Conservation (phyloP, 1,140 invertebrate genomes). For the Cherax destructor region DNA sequence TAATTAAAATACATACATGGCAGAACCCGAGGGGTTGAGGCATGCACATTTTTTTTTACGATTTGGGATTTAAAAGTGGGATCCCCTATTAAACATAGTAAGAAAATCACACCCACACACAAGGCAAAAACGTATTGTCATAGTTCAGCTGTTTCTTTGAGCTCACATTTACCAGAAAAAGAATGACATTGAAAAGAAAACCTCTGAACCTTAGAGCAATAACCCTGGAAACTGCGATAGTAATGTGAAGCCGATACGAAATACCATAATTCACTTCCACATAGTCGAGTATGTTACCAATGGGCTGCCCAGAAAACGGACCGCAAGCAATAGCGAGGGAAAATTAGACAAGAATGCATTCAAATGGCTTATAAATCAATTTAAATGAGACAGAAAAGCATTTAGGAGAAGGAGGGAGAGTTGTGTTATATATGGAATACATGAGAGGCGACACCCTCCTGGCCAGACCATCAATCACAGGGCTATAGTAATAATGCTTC, state of each 20-base stretch:
- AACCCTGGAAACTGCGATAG: neutral
- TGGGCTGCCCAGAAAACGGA: neutral
- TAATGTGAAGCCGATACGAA: neutral
- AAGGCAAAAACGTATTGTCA: no score
- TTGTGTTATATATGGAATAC: neutral
- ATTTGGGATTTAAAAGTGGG: no score
- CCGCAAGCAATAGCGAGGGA: neutral
- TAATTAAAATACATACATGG: no score
- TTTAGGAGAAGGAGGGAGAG: neutral
- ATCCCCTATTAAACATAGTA: no score
- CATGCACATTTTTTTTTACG: no score
- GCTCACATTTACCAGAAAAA: no score
- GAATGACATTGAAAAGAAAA: no score
- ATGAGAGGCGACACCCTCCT: neutral
- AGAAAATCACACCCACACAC: no score
- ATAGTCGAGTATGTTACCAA: neutral
- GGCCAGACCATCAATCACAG: neutral
- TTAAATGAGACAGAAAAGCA: neutral
- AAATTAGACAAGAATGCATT: conserved; percentile 1
- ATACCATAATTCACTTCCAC: neutral
- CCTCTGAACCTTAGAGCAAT: no score
- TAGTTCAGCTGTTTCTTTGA: no score
- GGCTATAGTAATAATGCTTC: neutral
- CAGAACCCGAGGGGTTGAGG: no score
- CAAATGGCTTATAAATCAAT: neutral